These are phyloP conservation scores for Byasa hedistus DNA, from an alignment of 2,888 invertebrate genomes.

Conservation along the genomic window DNA sequence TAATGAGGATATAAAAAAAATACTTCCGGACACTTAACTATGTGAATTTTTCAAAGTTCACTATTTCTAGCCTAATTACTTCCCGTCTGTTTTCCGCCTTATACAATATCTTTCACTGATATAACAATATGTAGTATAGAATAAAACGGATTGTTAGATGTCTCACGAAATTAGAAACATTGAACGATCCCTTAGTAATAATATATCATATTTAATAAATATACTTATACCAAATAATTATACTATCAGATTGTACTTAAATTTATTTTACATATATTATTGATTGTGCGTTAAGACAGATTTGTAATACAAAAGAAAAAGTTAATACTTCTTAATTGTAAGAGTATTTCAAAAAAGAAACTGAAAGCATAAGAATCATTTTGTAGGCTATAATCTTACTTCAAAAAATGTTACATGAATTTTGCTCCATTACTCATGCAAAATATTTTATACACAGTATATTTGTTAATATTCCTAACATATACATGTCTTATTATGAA, in stretches of 20 bases:
- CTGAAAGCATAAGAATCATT: neutral
- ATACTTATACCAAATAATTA: neutral
- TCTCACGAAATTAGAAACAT: too few species aligned
- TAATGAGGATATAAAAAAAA: neutral
- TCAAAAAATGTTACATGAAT: too few species aligned
- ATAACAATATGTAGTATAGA: neutral
- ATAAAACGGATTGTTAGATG: too few species aligned
- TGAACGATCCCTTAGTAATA: neutral
- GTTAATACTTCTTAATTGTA: neutral
- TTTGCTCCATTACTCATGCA: too few species aligned
- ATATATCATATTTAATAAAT: neutral
- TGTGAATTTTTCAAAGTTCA: neutral
- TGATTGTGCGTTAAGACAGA: neutral
- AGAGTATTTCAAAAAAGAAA: neutral
- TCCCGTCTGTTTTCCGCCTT: neutral
- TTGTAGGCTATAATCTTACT: too few species aligned
- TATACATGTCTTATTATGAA: neutral
- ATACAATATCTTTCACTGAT: neutral
- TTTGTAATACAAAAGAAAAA: neutral
- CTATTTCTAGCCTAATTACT: neutral
- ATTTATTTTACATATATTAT: neutral
- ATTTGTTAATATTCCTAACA: too few species aligned
- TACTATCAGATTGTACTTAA: neutral
- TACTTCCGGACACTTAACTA: neutral
- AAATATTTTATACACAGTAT: too few species aligned